Base-by-base conservation (phyloP, 2,888 invertebrate species). In the Hirudinaria manillensis region DNA sequence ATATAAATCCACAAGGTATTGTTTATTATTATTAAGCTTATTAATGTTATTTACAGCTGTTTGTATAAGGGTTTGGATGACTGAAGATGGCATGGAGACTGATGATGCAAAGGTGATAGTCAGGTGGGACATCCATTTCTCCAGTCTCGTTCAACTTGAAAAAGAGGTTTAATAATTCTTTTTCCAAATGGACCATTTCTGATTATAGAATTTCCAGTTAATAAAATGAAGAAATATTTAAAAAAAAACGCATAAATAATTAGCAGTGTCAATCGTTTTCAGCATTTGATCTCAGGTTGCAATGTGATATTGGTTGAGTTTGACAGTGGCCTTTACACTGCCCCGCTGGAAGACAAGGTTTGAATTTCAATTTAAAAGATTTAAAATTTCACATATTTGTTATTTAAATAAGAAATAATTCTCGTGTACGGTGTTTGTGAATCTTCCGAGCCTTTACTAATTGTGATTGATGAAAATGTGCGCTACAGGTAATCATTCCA, bases 281-380 rank as follows among this genome's bases (percentile, higher is more conserved):
- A 61, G 61, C 6, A 61, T 29, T 27, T 24, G 24, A 61, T 61
- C 61, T 61, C 29, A 24, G 29, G 61, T 29, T 27, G 29, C 61
- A 61, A 61, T 61, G 61, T 61, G 61, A 61, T 61, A 61, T 61
- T 61, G 61, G 10, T 61, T 29, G 61, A 61, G 29, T 61, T 61
- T 29, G 29, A 24, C 29, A 29, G 29, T 29, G 61, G 61, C 29
- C 61, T 61, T 19, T 61, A 61, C 61, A 61, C 61, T 27, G 61
- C 61, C 7, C 61, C 61, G 10, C n/a, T 61, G 1, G 24, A 24
- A 61, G 61, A 61, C 61, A 61, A 61, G 61, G 61, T 61, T 61
- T 61, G 10, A 27, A 29, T 61, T 61, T 61, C 29, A 27, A 27
- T 27, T 61, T 16, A 24, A 2, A 27, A 27, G 24, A 27, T 61